Conservation (phyloP, 2,113 vertebrate genomes). For the Anhinga anhinga region DNA sequence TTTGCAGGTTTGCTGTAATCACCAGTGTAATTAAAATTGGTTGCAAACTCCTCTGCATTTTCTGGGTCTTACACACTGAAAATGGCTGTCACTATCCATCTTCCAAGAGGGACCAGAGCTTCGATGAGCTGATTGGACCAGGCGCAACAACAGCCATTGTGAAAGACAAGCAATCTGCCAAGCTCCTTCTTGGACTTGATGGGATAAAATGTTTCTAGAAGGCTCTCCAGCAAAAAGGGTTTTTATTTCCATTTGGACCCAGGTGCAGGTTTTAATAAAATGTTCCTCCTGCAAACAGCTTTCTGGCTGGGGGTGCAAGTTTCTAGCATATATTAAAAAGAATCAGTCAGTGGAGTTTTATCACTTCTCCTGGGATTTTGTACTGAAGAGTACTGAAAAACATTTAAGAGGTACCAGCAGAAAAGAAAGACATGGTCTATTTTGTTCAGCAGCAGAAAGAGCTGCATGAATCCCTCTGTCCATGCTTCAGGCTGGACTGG, state of each 20-base stretch:
- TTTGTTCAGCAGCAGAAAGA: not conserved
- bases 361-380: not conserved
- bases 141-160: accelerated
- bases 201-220: not conserved
- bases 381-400: not conserved
- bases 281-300: not conserved
- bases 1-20: not conserved
- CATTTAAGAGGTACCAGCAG: not conserved
- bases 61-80: not conserved
- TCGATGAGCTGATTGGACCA: not conserved
- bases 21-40: not conserved
- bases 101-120: not conserved
- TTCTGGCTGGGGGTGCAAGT: not conserved
- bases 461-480: not conserved
- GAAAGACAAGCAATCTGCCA: not conserved
- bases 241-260: not conserved
- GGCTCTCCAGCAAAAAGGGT: not conserved
- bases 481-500: not conserved
- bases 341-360: not conserved
- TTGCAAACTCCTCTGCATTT: not conserved
- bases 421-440: not conserved
- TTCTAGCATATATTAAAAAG: not conserved
- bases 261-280: not conserved
- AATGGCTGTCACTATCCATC: not conserved
- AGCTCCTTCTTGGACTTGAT: not conserved